Evolutionary conservation across 2,888 invertebrate species (phyloP).

Genomic region (Vesta saturnalis): DNA sequence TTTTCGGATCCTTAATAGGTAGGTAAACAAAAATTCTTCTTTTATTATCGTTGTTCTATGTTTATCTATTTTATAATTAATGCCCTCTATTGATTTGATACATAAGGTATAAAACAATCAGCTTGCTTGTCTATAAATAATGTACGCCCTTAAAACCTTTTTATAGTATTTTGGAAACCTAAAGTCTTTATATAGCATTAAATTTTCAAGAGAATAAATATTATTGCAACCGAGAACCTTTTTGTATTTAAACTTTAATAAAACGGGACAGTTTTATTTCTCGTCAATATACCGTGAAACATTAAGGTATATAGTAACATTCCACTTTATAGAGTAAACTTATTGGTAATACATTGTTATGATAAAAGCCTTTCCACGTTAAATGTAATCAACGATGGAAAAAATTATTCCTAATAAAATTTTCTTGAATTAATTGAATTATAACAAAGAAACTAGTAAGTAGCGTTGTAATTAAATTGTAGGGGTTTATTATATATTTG

Average conservation of each 20-base stretch:
- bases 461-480: not conserved
- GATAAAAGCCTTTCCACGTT: no score
- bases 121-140: not conserved
- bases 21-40: no score
- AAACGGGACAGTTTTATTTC: not conserved
- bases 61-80: not conserved
- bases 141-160: not conserved
- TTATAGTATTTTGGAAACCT: not conserved
- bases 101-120: not conserved
- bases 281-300: not conserved
- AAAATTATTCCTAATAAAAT: no score
- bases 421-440: not conserved
- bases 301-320: not conserved
- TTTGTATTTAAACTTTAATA: not conserved
- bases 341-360: not conserved
- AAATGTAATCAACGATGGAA: not conserved
- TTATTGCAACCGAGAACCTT: not conserved
- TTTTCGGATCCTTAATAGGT: no score
- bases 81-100: not conserved
- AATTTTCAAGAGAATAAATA: not conserved
- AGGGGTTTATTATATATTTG: conserved; percentile 32
- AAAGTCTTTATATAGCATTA: not conserved
- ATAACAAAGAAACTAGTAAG: not conserved
- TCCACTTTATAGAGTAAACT: not conserved
- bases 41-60: no score